Base-by-base conservation (phyloP, 2,888 invertebrate species). In the Pristionchus fissidentatus region DNA sequence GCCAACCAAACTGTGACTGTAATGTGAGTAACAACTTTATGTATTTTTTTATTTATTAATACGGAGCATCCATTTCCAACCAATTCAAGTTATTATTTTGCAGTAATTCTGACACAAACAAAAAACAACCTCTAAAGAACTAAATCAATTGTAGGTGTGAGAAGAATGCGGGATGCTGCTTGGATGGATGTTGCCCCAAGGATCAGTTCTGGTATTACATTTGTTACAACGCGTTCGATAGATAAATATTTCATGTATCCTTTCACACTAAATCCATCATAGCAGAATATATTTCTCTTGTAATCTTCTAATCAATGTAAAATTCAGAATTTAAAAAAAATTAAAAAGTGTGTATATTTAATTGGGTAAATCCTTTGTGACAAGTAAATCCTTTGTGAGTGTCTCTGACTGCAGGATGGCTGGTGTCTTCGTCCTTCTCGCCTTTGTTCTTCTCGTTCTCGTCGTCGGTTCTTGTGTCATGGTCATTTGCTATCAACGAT, bases 141-240 rank as follows among this genome's bases (percentile, higher is more conserved):
- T 26, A 26, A 75, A 46, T 15, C 22, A 1, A 55, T 85, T 88
- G 75, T 62, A 88, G 88, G 32, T 92, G 92, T 84, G 91, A 92
- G 83, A 88, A 91, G 84, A 86, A 87, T 77, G 90, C 88, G 62
- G 91, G 90, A 38, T 92, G 92, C 83, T 92, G 92, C 84, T 84
- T 87, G 70, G 85, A 89, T 57, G 91, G 92, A 43, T 92, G 92
- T 83, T 92, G 92, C 86, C 92, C 92, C n/a, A 92, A 91, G 82
- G 92, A 92, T 87, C 91, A 91, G 79, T 91, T 90, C 84, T 92
- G 91, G 91, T 91, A 73, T 79, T 7, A 5, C 7, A 29, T 35
- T n/a, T n/a, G n/a, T n/a, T n/a, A n/a, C n/a, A n/a, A 84, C 19
- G 43, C 4, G 84, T 77, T 70, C 29, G 19, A 49, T 49, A 49